A percentile compares a stretch with the other conserved stretches of the same genome.
Conservation (phyloP, 1,140 invertebrate genomes). For the Camponotus pennsylvanicus region DNA sequence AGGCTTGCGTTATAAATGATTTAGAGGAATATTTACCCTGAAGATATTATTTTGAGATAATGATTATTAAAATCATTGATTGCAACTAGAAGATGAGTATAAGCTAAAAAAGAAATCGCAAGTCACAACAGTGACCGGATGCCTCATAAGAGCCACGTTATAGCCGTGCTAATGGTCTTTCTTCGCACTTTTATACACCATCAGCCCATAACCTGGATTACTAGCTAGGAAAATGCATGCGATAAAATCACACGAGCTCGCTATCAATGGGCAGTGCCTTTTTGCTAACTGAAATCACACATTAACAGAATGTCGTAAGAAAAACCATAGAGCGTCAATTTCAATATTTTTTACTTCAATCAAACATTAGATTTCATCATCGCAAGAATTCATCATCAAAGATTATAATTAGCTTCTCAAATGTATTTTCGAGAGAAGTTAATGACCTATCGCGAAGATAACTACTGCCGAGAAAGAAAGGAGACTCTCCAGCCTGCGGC, state of each 20-base stretch:
- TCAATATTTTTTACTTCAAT: background rate
- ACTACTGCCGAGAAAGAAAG: background rate
- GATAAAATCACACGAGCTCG: conserved; percentile 19
- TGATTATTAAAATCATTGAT: background rate
- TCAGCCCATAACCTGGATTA: background rate
- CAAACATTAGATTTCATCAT: background rate
- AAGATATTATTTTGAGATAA: background rate
- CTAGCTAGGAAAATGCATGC: conserved; percentile 8
- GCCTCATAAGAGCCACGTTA: conserved; percentile 36
- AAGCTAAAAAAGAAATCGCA: conserved; percentile 16
- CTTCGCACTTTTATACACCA: conserved; percentile 24
- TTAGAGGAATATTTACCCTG: background rate
- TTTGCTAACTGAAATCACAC: background rate
- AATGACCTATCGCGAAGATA: conserved; percentile 35
- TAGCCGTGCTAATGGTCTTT: conserved; percentile 33
- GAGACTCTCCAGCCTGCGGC: conserved; percentile 18
- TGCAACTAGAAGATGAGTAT: background rate
- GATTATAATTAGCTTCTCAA: background rate
- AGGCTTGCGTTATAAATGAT: background rate
- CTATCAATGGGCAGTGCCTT: background rate
- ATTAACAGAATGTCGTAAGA: background rate
- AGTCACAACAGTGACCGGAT: conserved; percentile 20
- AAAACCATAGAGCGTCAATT: background rate
- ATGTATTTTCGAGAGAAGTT: background rate
- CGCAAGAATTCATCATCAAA: background rate